Evolutionary conservation across 2,888 invertebrate genomes (phyloP).

Genomic region (Ceriagrion tenellum): DNA sequence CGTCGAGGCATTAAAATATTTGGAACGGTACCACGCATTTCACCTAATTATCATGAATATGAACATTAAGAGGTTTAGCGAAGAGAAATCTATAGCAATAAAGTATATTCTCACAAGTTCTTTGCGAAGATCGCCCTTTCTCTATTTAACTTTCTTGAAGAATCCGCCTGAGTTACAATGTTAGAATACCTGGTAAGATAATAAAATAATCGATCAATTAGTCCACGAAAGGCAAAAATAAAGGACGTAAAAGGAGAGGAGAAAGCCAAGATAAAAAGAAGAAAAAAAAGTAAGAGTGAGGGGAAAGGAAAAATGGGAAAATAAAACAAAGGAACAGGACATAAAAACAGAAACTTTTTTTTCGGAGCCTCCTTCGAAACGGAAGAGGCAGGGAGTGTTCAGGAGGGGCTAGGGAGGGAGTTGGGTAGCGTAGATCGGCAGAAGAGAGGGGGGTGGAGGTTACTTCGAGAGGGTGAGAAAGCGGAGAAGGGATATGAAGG

Average conservation of each 20-base stretch:
- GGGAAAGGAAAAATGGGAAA: not conserved
- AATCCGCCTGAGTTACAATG: too few species aligned
- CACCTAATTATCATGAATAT: too few species aligned
- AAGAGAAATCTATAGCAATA: too few species aligned
- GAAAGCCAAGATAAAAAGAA: not conserved
- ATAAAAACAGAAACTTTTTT: not conserved
- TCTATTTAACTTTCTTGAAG: too few species aligned
- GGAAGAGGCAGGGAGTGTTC: not conserved
- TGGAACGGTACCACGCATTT: too few species aligned
- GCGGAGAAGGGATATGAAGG: not conserved
- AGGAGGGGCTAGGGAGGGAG: not conserved
- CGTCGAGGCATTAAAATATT: too few species aligned
- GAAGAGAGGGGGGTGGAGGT: not conserved
- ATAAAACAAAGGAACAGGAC: not conserved
- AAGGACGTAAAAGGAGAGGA: not conserved
- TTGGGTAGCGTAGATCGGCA: not conserved
- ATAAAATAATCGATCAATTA: conserved; percentile 1
- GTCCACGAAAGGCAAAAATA: not conserved
- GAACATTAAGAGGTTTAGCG: too few species aligned
- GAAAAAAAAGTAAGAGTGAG: too few species aligned
- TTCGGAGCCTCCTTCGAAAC: not conserved
- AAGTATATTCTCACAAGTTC: too few species aligned
- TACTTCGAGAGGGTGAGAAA: not conserved
- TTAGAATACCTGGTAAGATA: not conserved
- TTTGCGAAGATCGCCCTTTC: too few species aligned